A percentile compares a stretch with the other conserved stretches of the same genome.
Conservation (phyloP, 2,113 vertebrate species). For the Mesitornis unicolor region DNA sequence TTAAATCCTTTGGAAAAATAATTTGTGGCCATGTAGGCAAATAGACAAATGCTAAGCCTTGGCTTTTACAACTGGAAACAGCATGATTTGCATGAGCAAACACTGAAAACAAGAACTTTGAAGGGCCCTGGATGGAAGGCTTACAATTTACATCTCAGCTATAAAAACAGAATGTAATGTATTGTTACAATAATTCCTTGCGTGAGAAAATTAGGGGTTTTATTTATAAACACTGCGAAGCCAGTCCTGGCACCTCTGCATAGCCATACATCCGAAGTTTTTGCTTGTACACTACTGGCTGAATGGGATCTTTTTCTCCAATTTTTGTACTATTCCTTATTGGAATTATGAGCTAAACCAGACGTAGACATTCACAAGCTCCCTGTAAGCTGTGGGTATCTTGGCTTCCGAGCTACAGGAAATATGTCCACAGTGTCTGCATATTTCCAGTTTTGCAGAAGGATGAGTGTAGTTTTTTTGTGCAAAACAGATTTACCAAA, state of each 20-base stretch:
- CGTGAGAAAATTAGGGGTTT: neutral
- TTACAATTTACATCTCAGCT: neutral
- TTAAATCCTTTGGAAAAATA: neutral
- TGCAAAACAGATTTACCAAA: neutral
- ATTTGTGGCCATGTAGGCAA: neutral
- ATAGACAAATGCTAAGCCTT: neutral
- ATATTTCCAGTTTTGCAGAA: neutral
- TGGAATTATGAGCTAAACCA: neutral
- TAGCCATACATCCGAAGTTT: neutral
- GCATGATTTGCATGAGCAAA: neutral
- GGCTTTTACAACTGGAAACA: neutral
- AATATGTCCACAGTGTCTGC: neutral
- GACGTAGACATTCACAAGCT: rapidly evolving
- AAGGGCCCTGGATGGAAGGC: neutral
- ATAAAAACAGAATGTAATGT: neutral
- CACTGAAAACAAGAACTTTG: neutral
- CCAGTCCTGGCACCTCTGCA: neutral
- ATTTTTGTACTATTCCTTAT: neutral
- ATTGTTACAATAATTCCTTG: neutral
- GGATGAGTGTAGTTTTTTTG: neutral
- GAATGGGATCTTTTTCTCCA: neutral
- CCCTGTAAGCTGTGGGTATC: neutral
- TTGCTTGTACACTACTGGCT: neutral
- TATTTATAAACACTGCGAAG: neutral
- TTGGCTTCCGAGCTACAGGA: neutral